Evolutionary conservation across 1,140 invertebrate genomes (phyloP), one percentile per base, ranked within the genome.

Genomic region (Dinoponera quadriceps): DNA sequence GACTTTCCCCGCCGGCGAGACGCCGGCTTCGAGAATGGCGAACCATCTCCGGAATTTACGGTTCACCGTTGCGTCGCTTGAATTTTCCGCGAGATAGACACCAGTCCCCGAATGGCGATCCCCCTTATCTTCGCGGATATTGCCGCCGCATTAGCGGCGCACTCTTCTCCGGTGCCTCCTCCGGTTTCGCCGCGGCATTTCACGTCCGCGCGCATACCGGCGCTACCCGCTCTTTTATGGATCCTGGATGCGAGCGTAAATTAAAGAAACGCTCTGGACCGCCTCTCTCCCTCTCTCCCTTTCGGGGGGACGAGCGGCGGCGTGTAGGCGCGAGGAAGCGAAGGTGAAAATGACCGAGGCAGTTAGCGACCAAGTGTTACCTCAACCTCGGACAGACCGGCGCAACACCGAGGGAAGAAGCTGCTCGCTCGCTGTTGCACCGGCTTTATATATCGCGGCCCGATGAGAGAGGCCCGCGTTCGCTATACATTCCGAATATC

Each of bases 301-400:
- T 9, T 44, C 38, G 0, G 7, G 14, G 48, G 5, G 20, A 49
- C 13, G 48, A 48, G 25, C 16, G 22, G 49, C 63, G 48, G 27
- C 55, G 77, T 77, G 69, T 85, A 80, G 83, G 66, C 73, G 83
- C 48, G 78, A 74, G 63, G 49, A 68, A 18, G 49, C 33, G 62
- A 62, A 88, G 71, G 84, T 86, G 88, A 86, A 86, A 89, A 89
- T 59, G 68, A 63, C 83, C 81, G 81, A 84, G 75, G 84, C 75
- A 86, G 81, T 88, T 89, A 89, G 87, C 88, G 72, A 73, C 63
- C 68, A 88, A 87, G 84, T 89, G 88, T 82, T 88, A 88, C 49
- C 20, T 88, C n/a, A 51, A 20, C 22, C 57, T 49, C 60, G 9
- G 66, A 48, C 38, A 22, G 33, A 44, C n/a, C n/a, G 27, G 66